These are phyloP conservation scores for Characodon lateralis DNA, from an alignment of 2,797 vertebrate species.

Conservation along the genomic window DNA sequence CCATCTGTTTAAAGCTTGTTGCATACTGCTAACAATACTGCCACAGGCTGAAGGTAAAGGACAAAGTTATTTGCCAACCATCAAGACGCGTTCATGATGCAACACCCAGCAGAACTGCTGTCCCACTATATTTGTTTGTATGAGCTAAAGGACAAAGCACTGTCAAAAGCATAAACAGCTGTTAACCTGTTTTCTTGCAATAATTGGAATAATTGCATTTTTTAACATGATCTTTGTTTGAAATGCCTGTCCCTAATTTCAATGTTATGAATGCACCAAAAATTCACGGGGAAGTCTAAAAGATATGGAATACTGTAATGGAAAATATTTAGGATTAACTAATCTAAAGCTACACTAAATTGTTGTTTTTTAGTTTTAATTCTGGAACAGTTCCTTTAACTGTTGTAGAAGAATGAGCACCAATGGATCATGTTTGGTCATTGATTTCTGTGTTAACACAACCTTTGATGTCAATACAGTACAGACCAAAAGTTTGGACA, in stretches of 20 bases:
- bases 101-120: not conserved
- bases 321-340: not conserved
- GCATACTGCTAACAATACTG: not conserved
- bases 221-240: not conserved
- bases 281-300: not conserved
- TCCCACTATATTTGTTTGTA: not conserved
- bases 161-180: not conserved
- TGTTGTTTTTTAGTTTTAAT: not conserved
- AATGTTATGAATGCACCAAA: not conserved
- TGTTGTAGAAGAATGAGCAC: not conserved
- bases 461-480: not conserved
- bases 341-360: not conserved
- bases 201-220: too few species aligned
- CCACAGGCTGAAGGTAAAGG: not conserved
- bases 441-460: not conserved
- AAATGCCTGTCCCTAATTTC: not conserved
- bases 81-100: not conserved
- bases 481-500: too few species aligned
- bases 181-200: not conserved
- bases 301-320: not conserved
- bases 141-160: too few species aligned
- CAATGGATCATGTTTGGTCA: not conserved
- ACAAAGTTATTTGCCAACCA: not conserved
- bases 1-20: not conserved
- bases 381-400: not conserved